Base-by-base conservation (phyloP, 92 coral and sea anemone species). In the Palythoa heliodiscus region DNA sequence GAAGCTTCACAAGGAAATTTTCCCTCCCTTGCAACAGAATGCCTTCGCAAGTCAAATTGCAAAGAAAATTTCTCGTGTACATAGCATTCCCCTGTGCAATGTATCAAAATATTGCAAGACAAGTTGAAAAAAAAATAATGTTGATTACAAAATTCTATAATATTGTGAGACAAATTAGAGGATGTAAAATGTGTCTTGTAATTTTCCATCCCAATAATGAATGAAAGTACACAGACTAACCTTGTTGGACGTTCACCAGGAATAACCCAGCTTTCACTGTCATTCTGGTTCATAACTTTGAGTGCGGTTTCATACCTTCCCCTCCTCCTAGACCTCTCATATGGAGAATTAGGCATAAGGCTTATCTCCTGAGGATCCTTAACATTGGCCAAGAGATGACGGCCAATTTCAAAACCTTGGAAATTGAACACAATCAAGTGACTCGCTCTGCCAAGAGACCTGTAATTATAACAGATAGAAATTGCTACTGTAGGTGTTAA, bases 171-270 rank as follows among this genome's bases (percentile, higher is more conserved):
- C 35, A 1, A 29, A 29, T 29, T 29, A 1, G 35, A 29, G 1
- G 35, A 29, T 29, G 1, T 29, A 29, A 29, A 29, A 29, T 29
- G 35, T 29, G 35, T 29, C 35, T 29, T 29, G 35, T 29, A 29
- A 29, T 29, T 29, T 29, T 29, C 35, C 35, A 29, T 29, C 35
- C 0, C 35, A 29, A 29, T 29, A 29, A 29, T 29, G 35, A 29
- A 29, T 29, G 35, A 29, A 29, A 29, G 35, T 29, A 29, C 35
- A 29, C 8, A 22, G 20, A n/a, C 84, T 3, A 52, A 93, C 98
- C 98, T 88, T 39, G 94, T 86, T 0, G 98, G 96, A 60, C 95
- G 92, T 83, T 96, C 95, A 83, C 99, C 99, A 66, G 99, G 99
- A 54, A 96, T 87, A 53, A 96, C 71, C 92, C 98, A 94, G 29